A percentile compares a stretch with the other conserved stretches of the same genome.
Conservation (phyloP, 1,140 invertebrate genomes). For the Penaeus japonicus region DNA sequence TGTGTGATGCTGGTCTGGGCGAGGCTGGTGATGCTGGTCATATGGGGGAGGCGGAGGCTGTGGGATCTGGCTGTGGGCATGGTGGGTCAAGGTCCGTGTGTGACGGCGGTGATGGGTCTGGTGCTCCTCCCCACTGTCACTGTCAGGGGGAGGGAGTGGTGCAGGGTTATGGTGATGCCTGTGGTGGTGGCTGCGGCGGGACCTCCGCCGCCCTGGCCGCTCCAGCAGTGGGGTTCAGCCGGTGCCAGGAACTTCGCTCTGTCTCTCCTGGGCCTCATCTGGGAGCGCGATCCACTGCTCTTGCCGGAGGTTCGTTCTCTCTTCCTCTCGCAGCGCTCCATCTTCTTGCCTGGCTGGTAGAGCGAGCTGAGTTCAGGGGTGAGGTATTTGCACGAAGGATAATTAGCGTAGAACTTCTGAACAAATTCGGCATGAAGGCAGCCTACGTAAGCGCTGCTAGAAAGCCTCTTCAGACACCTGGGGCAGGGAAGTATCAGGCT, state of each 20-base stretch:
- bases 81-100: neutral
- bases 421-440: constrained; percentile 75
- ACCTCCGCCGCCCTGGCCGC: constrained; percentile 43
- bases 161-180: constrained; percentile 16
- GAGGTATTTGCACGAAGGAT: constrained; percentile 73
- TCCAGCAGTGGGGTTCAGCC: constrained; percentile 50
- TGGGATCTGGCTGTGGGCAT: neutral
- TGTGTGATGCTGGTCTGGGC: neutral
- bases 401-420: constrained; percentile 75
- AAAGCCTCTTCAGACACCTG: neutral
- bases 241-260: constrained; percentile 57
- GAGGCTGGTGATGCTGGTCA: constrained; percentile 17
- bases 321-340: constrained; percentile 28
- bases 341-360: constrained; percentile 57
- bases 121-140: constrained; percentile 37
- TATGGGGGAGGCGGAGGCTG: constrained; percentile 8
- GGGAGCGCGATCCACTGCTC: constrained; percentile 46
- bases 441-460: constrained; percentile 61
- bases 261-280: constrained; percentile 55
- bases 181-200: constrained; percentile 17
- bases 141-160: constrained; percentile 14
- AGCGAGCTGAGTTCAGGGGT: constrained; percentile 69
- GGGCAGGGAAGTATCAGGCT: constrained; percentile 64
- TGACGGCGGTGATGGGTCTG: neutral
- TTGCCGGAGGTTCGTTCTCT: constrained; percentile 52